Conservation (phyloP, 2,113 vertebrate genomes). For the Trichechus manatus region DNA sequence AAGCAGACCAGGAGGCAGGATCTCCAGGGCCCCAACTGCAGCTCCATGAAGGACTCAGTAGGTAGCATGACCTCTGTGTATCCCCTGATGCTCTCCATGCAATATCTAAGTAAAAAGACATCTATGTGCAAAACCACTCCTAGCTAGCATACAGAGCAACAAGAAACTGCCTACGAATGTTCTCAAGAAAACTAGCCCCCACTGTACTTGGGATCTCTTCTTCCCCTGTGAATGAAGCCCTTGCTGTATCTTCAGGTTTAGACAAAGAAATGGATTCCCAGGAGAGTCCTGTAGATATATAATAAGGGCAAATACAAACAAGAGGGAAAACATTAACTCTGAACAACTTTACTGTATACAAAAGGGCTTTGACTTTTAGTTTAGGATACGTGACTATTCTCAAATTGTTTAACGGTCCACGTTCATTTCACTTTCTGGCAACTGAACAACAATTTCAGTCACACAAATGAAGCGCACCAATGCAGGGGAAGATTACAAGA, state of each 20-base stretch:
- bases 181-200: background rate
- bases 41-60: background rate
- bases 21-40: background rate
- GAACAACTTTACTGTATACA: background rate
- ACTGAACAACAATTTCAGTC: background rate
- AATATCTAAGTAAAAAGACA: background rate
- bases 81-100: background rate
- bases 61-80: background rate
- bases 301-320: conserved; percentile 8
- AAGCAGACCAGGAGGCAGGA: background rate
- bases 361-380: background rate
- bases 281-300: background rate
- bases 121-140: background rate
- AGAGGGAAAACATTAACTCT: background rate
- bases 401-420: background rate
- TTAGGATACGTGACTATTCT: background rate
- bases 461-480: background rate
- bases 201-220: background rate
- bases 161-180: background rate
- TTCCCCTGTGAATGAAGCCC: background rate
- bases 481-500: background rate
- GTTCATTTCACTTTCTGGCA: background rate
- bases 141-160: background rate
- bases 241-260: background rate
- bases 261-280: conserved; percentile 9